Evolutionary conservation across 2,797 vertebrate genomes (phyloP).

Genomic region (Arremon brunneinucha): DNA sequence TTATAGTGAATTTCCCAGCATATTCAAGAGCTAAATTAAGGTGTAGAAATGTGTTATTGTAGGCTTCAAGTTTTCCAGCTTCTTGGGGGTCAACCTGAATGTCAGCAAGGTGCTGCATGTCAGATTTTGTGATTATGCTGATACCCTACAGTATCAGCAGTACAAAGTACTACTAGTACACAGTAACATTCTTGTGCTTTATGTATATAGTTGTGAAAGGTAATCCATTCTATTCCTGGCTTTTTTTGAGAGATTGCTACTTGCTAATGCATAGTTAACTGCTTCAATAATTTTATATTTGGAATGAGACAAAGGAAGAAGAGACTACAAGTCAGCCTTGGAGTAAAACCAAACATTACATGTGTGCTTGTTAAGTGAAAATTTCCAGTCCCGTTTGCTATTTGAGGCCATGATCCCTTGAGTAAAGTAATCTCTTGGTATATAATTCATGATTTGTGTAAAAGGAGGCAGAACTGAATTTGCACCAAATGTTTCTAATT

Average conservation of each 20-base stretch:
- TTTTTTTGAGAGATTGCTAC: neutral
- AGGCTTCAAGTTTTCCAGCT: neutral
- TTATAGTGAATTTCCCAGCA: neutral
- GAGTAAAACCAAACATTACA: neutral
- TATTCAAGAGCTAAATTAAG: neutral
- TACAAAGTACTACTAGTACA: neutral
- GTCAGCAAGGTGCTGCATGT: neutral
- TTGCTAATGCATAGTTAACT: neutral
- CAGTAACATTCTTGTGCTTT: neutral
- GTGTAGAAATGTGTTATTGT: neutral
- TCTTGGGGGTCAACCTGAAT: neutral
- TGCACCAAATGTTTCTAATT: constrained; percentile 33
- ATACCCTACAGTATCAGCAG: neutral
- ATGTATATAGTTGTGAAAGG: neutral
- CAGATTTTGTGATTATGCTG: neutral
- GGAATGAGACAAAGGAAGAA: neutral
- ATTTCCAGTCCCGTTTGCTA: neutral
- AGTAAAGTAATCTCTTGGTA: neutral
- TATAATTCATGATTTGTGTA: neutral
- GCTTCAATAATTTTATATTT: neutral
- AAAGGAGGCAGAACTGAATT: neutral
- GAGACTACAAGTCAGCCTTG: neutral
- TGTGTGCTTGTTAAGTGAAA: neutral
- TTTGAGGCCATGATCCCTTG: neutral
- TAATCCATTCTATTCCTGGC: neutral